These are phyloP conservation scores for Turritopsis dohrnii DNA, from an alignment of 30 jellyfish, hydroid and myxozoan species.

Conservation along the genomic window DNA sequence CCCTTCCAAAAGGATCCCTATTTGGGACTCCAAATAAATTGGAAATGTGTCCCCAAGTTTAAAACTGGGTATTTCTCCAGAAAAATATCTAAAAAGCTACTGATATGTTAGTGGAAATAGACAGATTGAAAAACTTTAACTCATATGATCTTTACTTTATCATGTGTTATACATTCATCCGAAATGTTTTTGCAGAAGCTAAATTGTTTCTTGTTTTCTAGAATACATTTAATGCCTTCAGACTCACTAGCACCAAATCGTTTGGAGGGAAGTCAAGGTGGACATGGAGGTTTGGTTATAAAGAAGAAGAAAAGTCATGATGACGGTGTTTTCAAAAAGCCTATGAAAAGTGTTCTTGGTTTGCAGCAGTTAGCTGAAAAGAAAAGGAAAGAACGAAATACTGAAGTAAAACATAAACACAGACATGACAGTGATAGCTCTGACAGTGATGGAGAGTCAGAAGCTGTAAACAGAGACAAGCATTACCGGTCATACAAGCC, in stretches of 20 bases:
- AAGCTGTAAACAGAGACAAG: conserved; percentile 26
- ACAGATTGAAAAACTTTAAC: too few relatives aligned
- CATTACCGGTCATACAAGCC: conserved; percentile 76
- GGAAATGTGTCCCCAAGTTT: too few relatives aligned
- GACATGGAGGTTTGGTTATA: conserved; percentile 60
- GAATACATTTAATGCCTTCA: neutral
- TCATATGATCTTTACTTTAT: too few relatives aligned
- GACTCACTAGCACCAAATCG: conserved; percentile 59
- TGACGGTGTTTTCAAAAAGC: conserved; percentile 51
- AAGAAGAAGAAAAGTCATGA: conserved; percentile 39
- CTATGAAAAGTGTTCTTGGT: conserved; percentile 71
- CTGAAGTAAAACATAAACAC: conserved; percentile 22
- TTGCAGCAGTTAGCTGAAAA: conserved; percentile 79
- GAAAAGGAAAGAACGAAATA: conserved; percentile 47
- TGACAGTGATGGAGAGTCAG: conserved; percentile 20
- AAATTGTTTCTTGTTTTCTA: neutral
- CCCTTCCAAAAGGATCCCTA: too few relatives aligned
- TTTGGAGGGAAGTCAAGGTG: conserved; percentile 68
- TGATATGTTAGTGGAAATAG: too few relatives aligned
- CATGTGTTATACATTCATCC: too few relatives aligned
- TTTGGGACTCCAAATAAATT: too few relatives aligned
- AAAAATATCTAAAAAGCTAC: too few relatives aligned
- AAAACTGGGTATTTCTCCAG: too few relatives aligned
- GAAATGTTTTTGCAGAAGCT: too few relatives aligned
- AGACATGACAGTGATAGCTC: neutral